phyloP scores from a whole-genome alignment of 2,113 vertebrate genomes.

The Orientallactaga bullata region DNA sequence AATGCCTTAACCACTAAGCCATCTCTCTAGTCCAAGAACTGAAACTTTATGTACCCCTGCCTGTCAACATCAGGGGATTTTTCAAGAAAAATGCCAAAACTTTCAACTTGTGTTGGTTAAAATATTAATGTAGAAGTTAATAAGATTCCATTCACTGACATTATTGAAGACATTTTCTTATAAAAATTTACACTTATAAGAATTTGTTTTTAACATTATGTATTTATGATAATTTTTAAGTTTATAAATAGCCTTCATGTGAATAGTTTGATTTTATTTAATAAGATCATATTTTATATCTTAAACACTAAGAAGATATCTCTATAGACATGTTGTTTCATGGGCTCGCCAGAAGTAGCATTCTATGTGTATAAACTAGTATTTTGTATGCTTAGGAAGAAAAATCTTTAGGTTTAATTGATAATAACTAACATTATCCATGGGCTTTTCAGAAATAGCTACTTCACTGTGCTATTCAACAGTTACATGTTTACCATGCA shows the following conservation, averaged over 20 bases:
- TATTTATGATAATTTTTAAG: conserved; percentile 84
- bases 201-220: conserved; percentile 81
- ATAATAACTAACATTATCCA: background rate
- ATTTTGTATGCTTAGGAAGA: conserved; percentile 43
- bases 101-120: background rate
- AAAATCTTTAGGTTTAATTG: conserved; percentile 1
- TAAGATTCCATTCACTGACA: conserved; percentile 24
- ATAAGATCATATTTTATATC: conserved; percentile 81
- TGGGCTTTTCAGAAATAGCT: conserved; percentile 1
- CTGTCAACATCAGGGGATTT: conserved; percentile 1
- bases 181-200: background rate
- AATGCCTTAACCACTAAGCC: no score
- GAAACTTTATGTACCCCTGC: background rate
- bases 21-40: no score
- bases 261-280: conserved; percentile 69
- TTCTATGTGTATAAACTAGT: conserved; percentile 67
- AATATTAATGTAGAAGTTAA: conserved; percentile 40
- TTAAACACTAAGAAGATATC: conserved; percentile 69
- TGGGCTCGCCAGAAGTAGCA: conserved; percentile 75
- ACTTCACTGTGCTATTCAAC: conserved; percentile 21
- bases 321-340: background rate
- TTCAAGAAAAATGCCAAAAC: conserved; percentile 40
- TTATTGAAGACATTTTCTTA: conserved; percentile 70
- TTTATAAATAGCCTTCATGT: conserved; percentile 82
- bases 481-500: background rate